Evolutionary conservation across 2,113 vertebrate genomes (phyloP), one percentile per base, ranked within the genome.

Genomic region (Delphinus delphis): DNA sequence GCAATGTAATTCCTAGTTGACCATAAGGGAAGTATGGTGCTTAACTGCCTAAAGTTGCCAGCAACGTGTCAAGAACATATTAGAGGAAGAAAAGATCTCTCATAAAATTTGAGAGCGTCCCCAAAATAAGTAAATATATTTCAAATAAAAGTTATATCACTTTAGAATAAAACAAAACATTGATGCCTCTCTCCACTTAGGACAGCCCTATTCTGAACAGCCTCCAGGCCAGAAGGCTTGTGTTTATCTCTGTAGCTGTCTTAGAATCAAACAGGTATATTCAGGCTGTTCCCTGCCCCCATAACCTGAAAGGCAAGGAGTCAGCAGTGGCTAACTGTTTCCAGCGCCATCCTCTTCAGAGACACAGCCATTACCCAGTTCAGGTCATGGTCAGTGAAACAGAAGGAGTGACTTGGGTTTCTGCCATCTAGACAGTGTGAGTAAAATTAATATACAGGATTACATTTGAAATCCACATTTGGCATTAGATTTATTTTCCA

Each of bases 401-500:
- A 92, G 41, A 88, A 76, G 53, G 68, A 89, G 44, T 62, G 53
- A 33, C 31, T 90, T 95, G 14, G 76, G 12, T 60, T 68, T 85
- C 33, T 93, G 83, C 55, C 73, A 92, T 91, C 83, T 77, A 88
- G 67, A 88, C 4, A 74, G 6, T 84, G n/a, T 53, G 11, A 95
- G 50, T 73, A 87, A 94, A 91, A 93, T 89, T 62, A 96, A 86
- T 44, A 79, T 21, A 47, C 23, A 82, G 62, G 62, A 79, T 89
- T 74, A 74, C 14, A 93, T 28, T 38, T 71, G 55, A 81, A 97
- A 68, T 47, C 55, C 62, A 82, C 82, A 88, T 28, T 58, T 90
- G 62, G 44, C 28, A 76, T 81, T 70, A 84, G 77, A 85, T 90
- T 93, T 68, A 70, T 58, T 95, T 90, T 96, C 87, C 38, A 79